Conservation (phyloP, 2,797 vertebrate species). For the Hemitrygon akajei region DNA sequence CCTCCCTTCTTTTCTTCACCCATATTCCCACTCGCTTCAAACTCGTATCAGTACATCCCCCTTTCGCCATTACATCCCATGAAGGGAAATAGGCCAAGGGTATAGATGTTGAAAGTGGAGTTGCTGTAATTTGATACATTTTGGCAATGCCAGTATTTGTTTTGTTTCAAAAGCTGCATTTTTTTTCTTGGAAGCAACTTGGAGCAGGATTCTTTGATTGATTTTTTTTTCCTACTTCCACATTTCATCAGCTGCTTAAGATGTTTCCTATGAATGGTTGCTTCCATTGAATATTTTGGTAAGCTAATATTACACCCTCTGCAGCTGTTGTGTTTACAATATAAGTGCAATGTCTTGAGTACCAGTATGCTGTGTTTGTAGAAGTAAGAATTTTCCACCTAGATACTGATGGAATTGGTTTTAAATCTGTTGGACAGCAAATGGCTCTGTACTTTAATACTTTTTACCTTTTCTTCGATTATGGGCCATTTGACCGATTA, state of each 20-base stretch:
- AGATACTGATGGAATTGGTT: background rate
- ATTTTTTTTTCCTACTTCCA: background rate
- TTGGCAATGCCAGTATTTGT: background rate
- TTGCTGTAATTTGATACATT: background rate
- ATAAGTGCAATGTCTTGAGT: background rate
- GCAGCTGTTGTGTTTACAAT: background rate
- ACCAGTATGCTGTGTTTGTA: background rate
- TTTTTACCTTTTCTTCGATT: too few relatives aligned
- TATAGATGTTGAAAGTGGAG: background rate
- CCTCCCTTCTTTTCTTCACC: background rate
- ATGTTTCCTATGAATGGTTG: background rate
- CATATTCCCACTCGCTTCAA: background rate
- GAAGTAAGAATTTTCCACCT: background rate
- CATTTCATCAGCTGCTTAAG: background rate
- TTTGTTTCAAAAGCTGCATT: background rate
- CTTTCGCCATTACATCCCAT: too few relatives aligned
- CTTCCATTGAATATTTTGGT: background rate
- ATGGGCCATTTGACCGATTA: too few relatives aligned
- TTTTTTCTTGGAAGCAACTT: background rate
- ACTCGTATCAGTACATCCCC: too few relatives aligned
- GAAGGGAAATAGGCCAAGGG: background rate
- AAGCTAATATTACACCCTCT: background rate
- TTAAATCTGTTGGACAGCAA: background rate
- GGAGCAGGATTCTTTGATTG: background rate
- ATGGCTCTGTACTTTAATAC: background rate